A percentile compares a stretch with the other conserved stretches of the same genome.
phyloP scores from a whole-genome alignment of 2,888 invertebrate genomes.

The Cryptus armator region DNA sequence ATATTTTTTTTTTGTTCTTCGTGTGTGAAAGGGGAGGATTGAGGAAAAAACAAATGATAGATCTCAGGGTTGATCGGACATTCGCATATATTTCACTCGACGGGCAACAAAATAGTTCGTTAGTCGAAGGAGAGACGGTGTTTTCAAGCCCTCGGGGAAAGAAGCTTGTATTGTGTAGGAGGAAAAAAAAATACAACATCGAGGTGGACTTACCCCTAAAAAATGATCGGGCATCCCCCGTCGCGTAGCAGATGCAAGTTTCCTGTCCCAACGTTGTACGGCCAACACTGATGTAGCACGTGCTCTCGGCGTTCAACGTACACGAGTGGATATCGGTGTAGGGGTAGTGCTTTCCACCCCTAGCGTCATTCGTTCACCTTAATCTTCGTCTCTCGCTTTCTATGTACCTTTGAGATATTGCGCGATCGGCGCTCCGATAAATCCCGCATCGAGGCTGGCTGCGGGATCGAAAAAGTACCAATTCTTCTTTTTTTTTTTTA shows the following conservation, averaged over 20 bases:
- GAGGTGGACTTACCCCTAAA: slow-evolving; percentile 78
- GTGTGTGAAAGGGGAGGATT: background rate
- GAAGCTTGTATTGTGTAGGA: slow-evolving; percentile 7
- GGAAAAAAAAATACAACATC: slow-evolving; percentile 32
- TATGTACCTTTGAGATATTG: slow-evolving; percentile 64
- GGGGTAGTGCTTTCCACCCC: slow-evolving; percentile 65
- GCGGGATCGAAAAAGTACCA: slow-evolving; percentile 29
- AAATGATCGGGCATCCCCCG: slow-evolving; percentile 82
- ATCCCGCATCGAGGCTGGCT: slow-evolving; percentile 63
- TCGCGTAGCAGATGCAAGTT: slow-evolving; percentile 83
- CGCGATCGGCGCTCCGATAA: slow-evolving; percentile 67
- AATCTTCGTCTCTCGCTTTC: slow-evolving; percentile 59
- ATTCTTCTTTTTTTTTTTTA: slow-evolving; percentile 20
- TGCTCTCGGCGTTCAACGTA: slow-evolving; percentile 50
- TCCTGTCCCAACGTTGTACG: slow-evolving; percentile 69
- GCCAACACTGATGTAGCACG: slow-evolving; percentile 55
- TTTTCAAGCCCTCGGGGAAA: slow-evolving; percentile 6
- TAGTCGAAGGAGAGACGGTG: slow-evolving; percentile 61
- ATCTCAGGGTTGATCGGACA: slow-evolving; percentile 39
- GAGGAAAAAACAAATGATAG: slow-evolving; percentile 39
- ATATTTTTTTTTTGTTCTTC: background rate
- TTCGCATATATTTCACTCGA: slow-evolving; percentile 50
- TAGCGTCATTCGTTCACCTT: slow-evolving; percentile 52
- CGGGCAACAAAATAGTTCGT: slow-evolving; percentile 73
- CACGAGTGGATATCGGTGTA: slow-evolving; percentile 60